Evolutionary conservation across 2,797 vertebrate species (phyloP), one percentile per base, ranked within the genome.

Genomic region (Parauchenoglanis punctatus): DNA sequence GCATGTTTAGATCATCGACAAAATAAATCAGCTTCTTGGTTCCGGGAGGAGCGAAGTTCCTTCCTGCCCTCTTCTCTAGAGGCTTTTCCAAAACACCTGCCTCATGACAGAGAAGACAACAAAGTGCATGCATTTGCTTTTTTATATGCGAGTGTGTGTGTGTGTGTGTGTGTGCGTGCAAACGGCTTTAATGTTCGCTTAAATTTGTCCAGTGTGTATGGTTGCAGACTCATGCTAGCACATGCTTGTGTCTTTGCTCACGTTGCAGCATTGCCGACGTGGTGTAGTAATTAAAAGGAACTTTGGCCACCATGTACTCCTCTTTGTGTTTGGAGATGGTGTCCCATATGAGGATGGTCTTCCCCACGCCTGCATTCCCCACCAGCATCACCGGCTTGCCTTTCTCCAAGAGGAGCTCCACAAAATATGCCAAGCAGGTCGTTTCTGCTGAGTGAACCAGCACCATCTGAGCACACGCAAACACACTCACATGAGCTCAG

Each of bases 11-110:
- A 93, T 96, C 95, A 81, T 97, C 95, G 91, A 95, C 94, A 88
- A 97, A 97, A 95, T 97, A 95, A 88, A 97, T 96, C 83, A 96
- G 94, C 82, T 92, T 96, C 93, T 96, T 97, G 52, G 92, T 93
- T 0, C 93, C 95, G 10, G 95, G 95, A 81, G 95, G 95, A 91
- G 92, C 93, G 84, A 95, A 96, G 94, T 96, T 97, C 89, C 95
- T 94, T 49, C 96, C 95, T 0, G 94, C 95, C 93, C 96, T 97
- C 92, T 97, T 96, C 93, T 97, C 96, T 87, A 96, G 93, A n/a
- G 94, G 92, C 91, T 96, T 97, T 92, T 96, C 96, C 87, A 97
- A 90, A 88, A 96, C 93, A 87, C 95, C 96, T 97, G 25, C 4
- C 49, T 61, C 25, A 54, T 10, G 63, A 87, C 46, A 87, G 85